Evolutionary conservation across 2,888 invertebrate species (phyloP).

Genomic region (Eurytoma adleriae): DNA sequence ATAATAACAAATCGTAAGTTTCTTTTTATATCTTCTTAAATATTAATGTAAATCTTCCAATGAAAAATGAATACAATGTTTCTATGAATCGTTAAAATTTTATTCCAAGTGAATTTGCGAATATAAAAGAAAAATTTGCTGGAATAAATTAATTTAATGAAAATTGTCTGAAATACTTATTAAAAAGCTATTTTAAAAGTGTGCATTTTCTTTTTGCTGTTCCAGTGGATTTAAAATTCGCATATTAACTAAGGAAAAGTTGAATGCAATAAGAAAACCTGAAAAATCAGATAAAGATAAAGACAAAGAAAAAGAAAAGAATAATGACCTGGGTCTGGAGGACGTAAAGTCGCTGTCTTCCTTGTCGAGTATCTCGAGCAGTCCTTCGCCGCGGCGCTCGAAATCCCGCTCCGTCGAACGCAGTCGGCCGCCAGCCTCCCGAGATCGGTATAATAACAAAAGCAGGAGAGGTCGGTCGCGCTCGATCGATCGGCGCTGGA

Average conservation of each 20-base stretch:
- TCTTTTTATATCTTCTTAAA: conserved; percentile 12
- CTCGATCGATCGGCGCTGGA: conserved; percentile 77
- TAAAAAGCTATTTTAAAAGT: not conserved
- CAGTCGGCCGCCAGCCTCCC: conserved; percentile 44
- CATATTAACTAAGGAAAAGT: conserved; percentile 72
- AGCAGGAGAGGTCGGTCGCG: conserved; percentile 62
- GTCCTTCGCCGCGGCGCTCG: conserved; percentile 73
- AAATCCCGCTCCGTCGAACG: conserved; percentile 68
- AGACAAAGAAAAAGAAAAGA: conserved; percentile 48
- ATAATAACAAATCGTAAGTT: conserved; percentile 62
- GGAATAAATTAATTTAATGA: not conserved
- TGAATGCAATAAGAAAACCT: conserved; percentile 65
- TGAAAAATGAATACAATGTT: too few relatives aligned
- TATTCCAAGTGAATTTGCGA: not conserved
- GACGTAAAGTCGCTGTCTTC: conserved; percentile 77
- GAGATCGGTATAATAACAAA: conserved; percentile 60
- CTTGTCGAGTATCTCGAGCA: conserved; percentile 78
- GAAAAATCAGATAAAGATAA: conserved; percentile 63
- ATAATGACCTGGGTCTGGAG: conserved; percentile 61
- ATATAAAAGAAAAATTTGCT: not conserved
- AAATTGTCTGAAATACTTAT: not conserved
- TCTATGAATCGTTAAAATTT: not conserved
- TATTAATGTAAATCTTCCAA: not conserved
- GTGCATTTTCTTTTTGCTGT: conserved; percentile 35
- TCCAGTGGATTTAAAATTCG: conserved; percentile 72